phyloP scores from a whole-genome alignment of 2,888 invertebrate species.

The Drosophila koepferae region DNA sequence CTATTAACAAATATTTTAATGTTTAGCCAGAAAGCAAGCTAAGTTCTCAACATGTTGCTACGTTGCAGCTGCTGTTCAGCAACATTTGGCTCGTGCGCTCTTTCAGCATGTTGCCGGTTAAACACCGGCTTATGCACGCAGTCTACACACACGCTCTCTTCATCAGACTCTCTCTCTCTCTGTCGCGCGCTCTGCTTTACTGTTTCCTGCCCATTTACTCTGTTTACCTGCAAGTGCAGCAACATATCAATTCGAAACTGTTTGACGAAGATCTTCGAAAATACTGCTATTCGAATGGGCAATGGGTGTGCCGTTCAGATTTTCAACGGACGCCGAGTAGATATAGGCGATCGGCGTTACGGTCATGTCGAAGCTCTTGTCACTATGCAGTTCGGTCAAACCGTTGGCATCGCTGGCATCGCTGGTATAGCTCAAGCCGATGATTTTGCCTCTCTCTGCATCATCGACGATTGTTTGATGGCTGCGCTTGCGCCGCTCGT shows the following conservation, averaged over 20 bases:
- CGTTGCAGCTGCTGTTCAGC: constrained; percentile 4
- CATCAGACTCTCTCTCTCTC: constrained; percentile 1
- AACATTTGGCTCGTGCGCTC: constrained; percentile 69
- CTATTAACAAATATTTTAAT: background rate
- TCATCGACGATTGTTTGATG: background rate
- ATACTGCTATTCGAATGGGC: constrained; percentile 13
- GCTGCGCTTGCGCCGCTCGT: constrained; percentile 29
- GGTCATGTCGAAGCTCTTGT: background rate
- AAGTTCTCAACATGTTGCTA: constrained; percentile 43
- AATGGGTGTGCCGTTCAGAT: background rate
- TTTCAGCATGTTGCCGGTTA: constrained; percentile 55
- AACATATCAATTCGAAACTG: constrained; percentile 50
- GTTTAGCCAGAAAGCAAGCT: constrained; percentile 16
- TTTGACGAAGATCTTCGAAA: constrained; percentile 47
- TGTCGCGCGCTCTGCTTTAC: background rate
- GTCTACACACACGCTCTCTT: constrained; percentile 11
- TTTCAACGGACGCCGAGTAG: background rate
- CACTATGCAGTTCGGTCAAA: background rate
- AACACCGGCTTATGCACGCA: constrained; percentile 49
- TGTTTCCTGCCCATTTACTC: background rate
- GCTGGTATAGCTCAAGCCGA: background rate
- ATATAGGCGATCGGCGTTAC: background rate
- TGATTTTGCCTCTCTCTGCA: background rate
- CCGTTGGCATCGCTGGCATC: background rate
- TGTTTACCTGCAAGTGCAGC: constrained; percentile 54